These are phyloP conservation scores for Papilio demoleus DNA, from an alignment of 2,888 invertebrate genomes.

Conservation along the genomic window DNA sequence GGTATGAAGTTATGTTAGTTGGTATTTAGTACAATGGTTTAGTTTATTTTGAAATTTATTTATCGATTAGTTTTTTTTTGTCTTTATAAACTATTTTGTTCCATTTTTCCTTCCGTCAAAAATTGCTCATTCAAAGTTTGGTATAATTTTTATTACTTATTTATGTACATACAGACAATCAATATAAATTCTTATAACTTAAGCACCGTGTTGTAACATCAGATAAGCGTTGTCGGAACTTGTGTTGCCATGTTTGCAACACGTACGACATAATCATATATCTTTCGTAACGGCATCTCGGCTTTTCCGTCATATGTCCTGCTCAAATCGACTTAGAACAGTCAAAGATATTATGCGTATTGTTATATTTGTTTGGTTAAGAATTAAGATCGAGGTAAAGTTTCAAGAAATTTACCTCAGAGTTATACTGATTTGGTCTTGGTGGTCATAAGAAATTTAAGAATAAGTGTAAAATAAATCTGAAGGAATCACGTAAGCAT, in stretches of 20 bases:
- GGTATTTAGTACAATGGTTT: neutral
- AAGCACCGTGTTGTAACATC: conserved; percentile 17
- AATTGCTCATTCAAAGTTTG: too few relatives aligned
- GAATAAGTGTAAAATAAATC: too few relatives aligned
- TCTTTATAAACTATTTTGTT: too few relatives aligned
- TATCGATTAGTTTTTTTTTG: too few relatives aligned
- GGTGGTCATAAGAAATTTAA: too few relatives aligned
- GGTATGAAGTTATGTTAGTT: neutral
- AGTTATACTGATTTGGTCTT: too few relatives aligned
- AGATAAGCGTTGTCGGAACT: conserved; percentile 25
- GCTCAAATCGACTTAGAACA: conserved; percentile 13
- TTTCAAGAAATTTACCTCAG: neutral
- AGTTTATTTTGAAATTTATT: neutral
- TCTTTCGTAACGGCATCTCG: conserved; percentile 22
- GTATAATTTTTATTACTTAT: too few relatives aligned
- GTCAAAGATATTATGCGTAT: neutral
- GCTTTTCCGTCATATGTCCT: conserved; percentile 15
- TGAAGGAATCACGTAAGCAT: too few relatives aligned
- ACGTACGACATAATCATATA: conserved; percentile 30
- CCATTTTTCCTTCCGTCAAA: too few relatives aligned
- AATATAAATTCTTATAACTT: neutral
- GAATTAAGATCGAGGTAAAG: neutral
- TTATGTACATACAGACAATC: too few relatives aligned
- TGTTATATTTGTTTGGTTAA: neutral
- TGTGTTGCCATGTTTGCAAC: conserved; percentile 25